These are phyloP conservation scores for Menura novaehollandiae DNA, from an alignment of 2,113 vertebrate genomes.

Conservation along the genomic window DNA sequence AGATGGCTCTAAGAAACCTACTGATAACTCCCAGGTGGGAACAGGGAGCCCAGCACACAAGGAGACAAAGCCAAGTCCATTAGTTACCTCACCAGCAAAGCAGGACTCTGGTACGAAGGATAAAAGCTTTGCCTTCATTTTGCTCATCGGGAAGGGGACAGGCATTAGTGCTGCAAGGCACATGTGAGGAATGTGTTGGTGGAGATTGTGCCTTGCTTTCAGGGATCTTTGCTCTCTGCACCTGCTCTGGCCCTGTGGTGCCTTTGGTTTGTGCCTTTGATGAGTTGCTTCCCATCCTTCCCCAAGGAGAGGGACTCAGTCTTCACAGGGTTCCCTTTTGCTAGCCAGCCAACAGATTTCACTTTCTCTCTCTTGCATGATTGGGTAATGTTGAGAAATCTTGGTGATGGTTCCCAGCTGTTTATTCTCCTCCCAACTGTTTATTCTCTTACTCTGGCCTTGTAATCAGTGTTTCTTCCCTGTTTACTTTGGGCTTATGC, in stretches of 20 bases:
- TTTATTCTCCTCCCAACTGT: background rate
- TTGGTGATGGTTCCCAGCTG: background rate
- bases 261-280: background rate
- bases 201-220: background rate
- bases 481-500: background rate
- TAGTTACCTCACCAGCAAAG: background rate
- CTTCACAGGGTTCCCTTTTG: background rate
- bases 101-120: conserved; percentile 41
- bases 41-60: background rate
- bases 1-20: background rate
- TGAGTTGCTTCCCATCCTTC: background rate
- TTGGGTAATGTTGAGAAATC: background rate
- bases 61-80: background rate
- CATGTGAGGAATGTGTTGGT: background rate
- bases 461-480: background rate
- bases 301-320: background rate
- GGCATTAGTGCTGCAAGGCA: background rate
- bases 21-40: background rate
- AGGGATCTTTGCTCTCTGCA: background rate
- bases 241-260: background rate
- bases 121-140: background rate
- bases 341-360: background rate
- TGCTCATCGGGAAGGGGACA: background rate
- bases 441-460: background rate
- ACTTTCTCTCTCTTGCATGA: background rate